These are phyloP conservation scores for Clarias pachynema DNA, from an alignment of 2,797 vertebrate genomes.

Conservation along the genomic window DNA sequence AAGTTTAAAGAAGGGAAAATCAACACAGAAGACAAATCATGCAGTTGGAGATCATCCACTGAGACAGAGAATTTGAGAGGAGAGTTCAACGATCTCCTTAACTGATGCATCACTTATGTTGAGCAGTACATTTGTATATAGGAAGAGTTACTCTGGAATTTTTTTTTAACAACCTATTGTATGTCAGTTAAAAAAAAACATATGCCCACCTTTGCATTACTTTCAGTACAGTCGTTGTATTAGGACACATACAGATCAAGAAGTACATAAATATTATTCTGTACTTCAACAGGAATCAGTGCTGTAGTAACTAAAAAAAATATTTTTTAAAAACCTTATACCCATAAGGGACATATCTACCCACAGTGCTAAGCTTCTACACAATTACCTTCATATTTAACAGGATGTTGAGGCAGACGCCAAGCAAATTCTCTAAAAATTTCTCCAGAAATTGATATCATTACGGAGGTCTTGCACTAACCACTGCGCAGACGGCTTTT, in stretches of 20 bases:
- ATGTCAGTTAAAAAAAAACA: too few relatives aligned
- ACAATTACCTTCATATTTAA: slow-evolving; percentile 43
- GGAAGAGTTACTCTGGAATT: too few relatives aligned
- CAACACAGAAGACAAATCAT: too few relatives aligned
- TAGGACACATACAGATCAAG: slow-evolving; percentile 28
- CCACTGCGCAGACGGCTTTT: neutral
- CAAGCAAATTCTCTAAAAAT: slow-evolving; percentile 9
- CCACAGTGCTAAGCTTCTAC: slow-evolving; percentile 51
- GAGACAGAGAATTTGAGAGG: too few relatives aligned
- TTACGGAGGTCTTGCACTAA: neutral
- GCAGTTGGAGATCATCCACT: too few relatives aligned
- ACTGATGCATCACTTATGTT: too few relatives aligned
- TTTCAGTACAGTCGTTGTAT: neutral
- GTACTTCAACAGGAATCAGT: slow-evolving; percentile 43
- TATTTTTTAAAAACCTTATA: slow-evolving; percentile 16
- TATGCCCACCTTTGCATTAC: too few relatives aligned
- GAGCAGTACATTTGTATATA: too few relatives aligned
- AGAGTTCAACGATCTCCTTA: too few relatives aligned
- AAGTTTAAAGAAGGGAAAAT: too few relatives aligned
- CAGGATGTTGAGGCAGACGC: slow-evolving; percentile 34
- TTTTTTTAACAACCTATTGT: too few relatives aligned
- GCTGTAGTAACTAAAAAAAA: slow-evolving; percentile 15
- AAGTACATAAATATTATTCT: slow-evolving; percentile 36
- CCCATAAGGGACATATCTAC: slow-evolving; percentile 34
- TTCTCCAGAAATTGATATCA: slow-evolving; percentile 2